These are phyloP conservation scores for Drosophila prolongata DNA, from an alignment of 2,888 invertebrate species.

Conservation along the genomic window DNA sequence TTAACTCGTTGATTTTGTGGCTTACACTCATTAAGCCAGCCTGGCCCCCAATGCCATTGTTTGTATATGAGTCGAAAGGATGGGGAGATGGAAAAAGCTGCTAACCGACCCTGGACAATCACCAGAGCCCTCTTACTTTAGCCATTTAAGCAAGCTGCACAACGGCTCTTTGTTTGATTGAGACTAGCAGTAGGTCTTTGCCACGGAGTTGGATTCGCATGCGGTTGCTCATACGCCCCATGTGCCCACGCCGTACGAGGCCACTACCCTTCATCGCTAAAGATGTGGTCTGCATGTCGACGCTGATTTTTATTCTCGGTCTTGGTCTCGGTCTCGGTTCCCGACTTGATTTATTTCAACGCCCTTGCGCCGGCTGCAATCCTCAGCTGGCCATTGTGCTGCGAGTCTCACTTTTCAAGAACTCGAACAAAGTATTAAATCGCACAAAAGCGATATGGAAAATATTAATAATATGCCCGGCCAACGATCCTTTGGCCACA, in stretches of 20 bases:
- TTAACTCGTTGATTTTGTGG: slow-evolving; percentile 76
- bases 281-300: slow-evolving; percentile 54
- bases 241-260: slow-evolving; percentile 5
- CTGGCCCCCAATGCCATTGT: slow-evolving; percentile 53
- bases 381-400: slow-evolving; percentile 42
- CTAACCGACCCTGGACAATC: slow-evolving; percentile 11
- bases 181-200: slow-evolving; percentile 19
- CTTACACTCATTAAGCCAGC: slow-evolving; percentile 71
- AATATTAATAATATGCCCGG: slow-evolving; percentile 67
- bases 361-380: slow-evolving; percentile 43
- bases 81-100: slow-evolving; percentile 6
- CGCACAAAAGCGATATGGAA: slow-evolving; percentile 60
- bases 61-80: slow-evolving; percentile 28
- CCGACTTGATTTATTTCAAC: slow-evolving; percentile 63
- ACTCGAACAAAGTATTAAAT: slow-evolving; percentile 66
- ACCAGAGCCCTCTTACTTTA: slow-evolving; percentile 19
- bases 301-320: slow-evolving; percentile 59
- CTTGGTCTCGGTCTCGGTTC: slow-evolving; percentile 4
- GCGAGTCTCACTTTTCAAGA: slow-evolving; percentile 62
- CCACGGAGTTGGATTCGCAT: slow-evolving; percentile 16
- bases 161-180: slow-evolving; percentile 39
- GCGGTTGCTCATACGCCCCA: slow-evolving; percentile 13
- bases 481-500: slow-evolving; percentile 31
- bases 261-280: slow-evolving; percentile 9
- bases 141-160: slow-evolving; percentile 26